Percentiles rank a stretch among this genome's conserved stretches.
Evolutionary conservation across 2,113 vertebrate genomes (phyloP).

Genomic region (Eira barbara): DNA sequence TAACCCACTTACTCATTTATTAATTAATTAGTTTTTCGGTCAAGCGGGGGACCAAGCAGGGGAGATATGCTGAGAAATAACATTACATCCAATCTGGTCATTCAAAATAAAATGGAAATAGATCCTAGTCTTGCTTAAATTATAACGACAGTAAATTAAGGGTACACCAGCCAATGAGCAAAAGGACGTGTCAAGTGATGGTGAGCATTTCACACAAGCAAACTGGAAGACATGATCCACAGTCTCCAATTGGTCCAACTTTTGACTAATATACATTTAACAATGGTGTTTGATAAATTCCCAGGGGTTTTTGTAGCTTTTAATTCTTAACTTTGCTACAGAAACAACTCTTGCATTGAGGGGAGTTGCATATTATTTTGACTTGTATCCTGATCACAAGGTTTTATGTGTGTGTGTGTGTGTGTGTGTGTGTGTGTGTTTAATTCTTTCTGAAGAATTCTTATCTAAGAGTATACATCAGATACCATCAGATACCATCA

Average conservation of each 20-base stretch:
- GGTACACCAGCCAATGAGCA: too few relatives aligned
- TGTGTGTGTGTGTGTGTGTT: accelerated
- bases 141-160: neutral
- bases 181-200: neutral
- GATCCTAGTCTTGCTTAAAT: neutral
- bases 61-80: neutral
- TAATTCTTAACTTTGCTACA: neutral
- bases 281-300: neutral
- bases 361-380: neutral
- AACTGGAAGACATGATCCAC: neutral
- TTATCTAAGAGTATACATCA: neutral
- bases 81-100: neutral
- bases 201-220: neutral
- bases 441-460: neutral
- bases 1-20: neutral
- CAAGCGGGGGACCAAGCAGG: neutral
- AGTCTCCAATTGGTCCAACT: neutral
- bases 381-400: neutral
- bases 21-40: neutral
- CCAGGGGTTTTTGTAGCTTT: neutral
- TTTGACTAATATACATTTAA: neutral
- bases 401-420: neutral
- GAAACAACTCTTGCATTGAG: neutral
- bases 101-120: neutral
- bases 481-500: neutral